phyloP scores from a whole-genome alignment of 2,888 invertebrate species.

The Aphodius sticticus region DNA sequence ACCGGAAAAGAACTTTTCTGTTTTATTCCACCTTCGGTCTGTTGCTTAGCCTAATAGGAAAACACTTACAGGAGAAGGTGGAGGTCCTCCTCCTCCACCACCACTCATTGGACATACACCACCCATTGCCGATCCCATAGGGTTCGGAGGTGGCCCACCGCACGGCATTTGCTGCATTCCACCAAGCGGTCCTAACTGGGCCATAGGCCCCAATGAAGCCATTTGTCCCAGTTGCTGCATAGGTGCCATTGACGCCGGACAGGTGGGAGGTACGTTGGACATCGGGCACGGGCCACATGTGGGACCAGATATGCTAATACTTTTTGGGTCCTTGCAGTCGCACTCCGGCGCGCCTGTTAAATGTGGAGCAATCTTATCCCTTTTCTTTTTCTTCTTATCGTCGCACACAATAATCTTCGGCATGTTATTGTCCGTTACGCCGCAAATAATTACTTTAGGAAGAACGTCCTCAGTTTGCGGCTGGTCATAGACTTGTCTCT shows the following conservation, averaged over 20 bases:
- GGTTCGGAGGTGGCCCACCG: background rate
- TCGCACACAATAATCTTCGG: slow-evolving; percentile 66
- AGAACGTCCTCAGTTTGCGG: slow-evolving; percentile 53
- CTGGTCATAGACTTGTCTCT: slow-evolving; percentile 43
- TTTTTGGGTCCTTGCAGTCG: slow-evolving; percentile 6
- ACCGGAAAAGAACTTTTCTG: background rate
- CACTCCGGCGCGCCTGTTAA: slow-evolving; percentile 6
- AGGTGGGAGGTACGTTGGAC: background rate
- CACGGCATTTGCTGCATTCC: background rate
- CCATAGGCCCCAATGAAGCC: background rate
- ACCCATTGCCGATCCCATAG: background rate
- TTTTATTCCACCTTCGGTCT: background rate
- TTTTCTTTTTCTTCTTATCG: slow-evolving; percentile 51
- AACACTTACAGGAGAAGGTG: background rate
- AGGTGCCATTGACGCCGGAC: background rate
- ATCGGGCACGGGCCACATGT: background rate
- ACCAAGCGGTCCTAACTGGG: background rate
- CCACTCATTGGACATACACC: background rate
- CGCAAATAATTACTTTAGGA: slow-evolving; percentile 66
- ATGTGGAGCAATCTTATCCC: background rate
- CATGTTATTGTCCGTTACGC: slow-evolving; percentile 62
- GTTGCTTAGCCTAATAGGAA: background rate
- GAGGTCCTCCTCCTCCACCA: background rate
- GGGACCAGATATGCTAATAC: slow-evolving; percentile 1
- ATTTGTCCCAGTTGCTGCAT: slow-evolving; percentile 6